Evolutionary conservation across 64 coral and sea anemone species (phyloP).

Genomic region (Dendronephthya gigantea): DNA sequence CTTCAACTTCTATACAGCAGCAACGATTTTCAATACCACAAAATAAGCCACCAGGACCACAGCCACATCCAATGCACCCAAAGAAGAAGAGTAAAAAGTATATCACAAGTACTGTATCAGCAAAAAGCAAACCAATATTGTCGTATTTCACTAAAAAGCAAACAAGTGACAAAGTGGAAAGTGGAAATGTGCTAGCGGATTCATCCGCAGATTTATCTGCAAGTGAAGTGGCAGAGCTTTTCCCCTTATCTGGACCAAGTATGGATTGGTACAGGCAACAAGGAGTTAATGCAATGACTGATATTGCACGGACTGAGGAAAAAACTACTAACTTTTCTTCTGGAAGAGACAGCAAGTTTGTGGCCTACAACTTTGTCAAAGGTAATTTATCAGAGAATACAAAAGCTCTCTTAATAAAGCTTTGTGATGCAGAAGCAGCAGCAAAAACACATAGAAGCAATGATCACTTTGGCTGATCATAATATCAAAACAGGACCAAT

Average conservation of each 20-base stretch:
- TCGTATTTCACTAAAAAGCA: too few relatives aligned
- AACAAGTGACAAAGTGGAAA: background rate
- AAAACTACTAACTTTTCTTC: background rate
- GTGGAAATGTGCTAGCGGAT: background rate
- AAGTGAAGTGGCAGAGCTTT: background rate
- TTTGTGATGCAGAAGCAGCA: slow-evolving; percentile 9
- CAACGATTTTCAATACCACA: too few relatives aligned
- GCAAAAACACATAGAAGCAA: slow-evolving; percentile 28
- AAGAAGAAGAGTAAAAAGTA: too few relatives aligned
- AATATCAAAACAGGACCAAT: slow-evolving; percentile 41
- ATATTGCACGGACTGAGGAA: background rate
- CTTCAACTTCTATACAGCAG: too few relatives aligned
- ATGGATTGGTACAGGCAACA: slow-evolving; percentile 35
- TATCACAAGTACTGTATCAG: too few relatives aligned
- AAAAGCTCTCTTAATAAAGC: slow-evolving; percentile 13
- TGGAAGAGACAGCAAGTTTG: background rate
- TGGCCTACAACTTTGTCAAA: background rate
- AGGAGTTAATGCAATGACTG: background rate
- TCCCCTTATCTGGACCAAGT: slow-evolving; percentile 29
- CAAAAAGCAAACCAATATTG: too few relatives aligned
- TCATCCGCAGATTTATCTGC: background rate
- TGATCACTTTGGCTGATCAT: slow-evolving; percentile 31
- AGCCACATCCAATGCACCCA: too few relatives aligned
- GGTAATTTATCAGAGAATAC: slow-evolving; percentile 19
- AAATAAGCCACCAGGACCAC: too few relatives aligned